Evolutionary conservation across 2,113 vertebrate genomes (phyloP).

Genomic region (Neotoma lepida): DNA sequence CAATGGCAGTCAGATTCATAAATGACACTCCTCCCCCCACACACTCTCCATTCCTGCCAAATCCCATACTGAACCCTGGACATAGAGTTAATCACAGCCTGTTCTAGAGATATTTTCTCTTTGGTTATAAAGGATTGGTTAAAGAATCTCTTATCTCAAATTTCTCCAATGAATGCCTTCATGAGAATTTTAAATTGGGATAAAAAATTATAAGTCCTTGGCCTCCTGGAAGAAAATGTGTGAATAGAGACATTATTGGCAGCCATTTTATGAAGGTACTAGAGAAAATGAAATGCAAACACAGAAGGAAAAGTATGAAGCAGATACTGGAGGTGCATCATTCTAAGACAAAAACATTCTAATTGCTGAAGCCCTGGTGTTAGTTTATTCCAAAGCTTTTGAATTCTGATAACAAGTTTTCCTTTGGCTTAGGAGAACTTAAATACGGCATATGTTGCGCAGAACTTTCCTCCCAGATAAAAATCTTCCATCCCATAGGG

Average conservation of each 20-base stretch:
- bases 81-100: neutral
- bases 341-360: neutral
- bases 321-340: neutral
- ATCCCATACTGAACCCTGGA: neutral
- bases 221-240: neutral
- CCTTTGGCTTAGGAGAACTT: neutral
- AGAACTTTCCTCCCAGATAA: neutral
- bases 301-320: neutral
- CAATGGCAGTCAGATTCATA: neutral
- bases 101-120: neutral
- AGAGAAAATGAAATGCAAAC: neutral
- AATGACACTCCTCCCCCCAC: neutral
- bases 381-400: neutral
- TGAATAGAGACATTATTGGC: neutral
- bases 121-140: neutral
- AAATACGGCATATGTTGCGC: neutral
- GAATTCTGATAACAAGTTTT: neutral
- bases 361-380: neutral
- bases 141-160: neutral
- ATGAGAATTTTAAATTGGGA: neutral
- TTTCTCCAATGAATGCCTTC: constrained; percentile 28
- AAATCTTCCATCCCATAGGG: neutral
- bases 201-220: neutral
- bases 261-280: constrained; percentile 8
- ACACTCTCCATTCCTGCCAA: neutral